Evolutionary conservation across 1,140 invertebrate species (phyloP), one percentile per base, ranked within the genome.

Genomic region (Drosophila ogumai): DNA sequence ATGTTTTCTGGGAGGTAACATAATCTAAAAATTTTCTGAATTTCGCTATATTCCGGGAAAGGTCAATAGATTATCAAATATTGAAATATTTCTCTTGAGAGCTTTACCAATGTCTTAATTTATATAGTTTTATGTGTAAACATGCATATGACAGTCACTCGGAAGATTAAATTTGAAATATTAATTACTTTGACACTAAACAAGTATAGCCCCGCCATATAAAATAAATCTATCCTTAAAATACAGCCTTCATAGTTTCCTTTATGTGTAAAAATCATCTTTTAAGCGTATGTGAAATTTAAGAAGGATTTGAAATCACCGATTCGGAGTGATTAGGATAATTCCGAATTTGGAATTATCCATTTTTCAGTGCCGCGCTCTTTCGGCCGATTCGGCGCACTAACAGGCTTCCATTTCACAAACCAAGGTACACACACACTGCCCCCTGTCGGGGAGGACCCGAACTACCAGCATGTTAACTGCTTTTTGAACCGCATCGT

Each of bases 321-420:
- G 1, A 22, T 36, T 34, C 12, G 17, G 17, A 36, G 32, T 25
- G 4, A 22, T 38, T 22, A 22, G 19, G 19, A 22, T 54, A 15
- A n/a, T 38, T 55, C 13, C 9, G 28, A 22, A 32, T 19, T 32
- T 3, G 9, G 9, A 12, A 4, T 59, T 46, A 36, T 34, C 15
- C 28, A 6, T 4, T n/a, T 43, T 13, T n/a, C 28, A 17, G 31
- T 43, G 12, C 12, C 36, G 59, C 81, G 81, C 73, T 19, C 81
- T 80, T 82, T 81, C 54, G 32, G 81, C 41, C 64, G 81, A 81
- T 79, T 84, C 32, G 82, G 81, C 81, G 81, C 81, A 84, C 61
- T 80, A 82, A 65, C 13, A 22, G 9, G 12, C 72, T 86, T 79
- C 65, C 78, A 68, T 43, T 75, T 43, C 82, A 86, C 82, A 49